Base-by-base conservation (phyloP, 2,888 invertebrate species). In the Flexamia atlantica region DNA sequence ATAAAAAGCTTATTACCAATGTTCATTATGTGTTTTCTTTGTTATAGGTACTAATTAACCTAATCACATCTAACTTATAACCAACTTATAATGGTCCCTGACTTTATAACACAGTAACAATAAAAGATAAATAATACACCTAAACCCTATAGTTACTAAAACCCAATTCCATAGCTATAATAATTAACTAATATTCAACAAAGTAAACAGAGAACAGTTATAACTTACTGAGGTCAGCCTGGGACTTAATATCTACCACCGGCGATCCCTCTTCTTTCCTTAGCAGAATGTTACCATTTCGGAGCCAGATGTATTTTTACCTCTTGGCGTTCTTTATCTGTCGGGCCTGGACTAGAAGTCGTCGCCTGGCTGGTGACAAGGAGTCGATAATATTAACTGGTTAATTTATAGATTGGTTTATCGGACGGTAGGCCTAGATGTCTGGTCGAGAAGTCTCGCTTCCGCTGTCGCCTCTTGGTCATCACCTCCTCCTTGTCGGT, bases 271-370 rank as follows among this genome's bases (percentile, higher is more conserved):
- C 83, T 46, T 74, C 53, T 23, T 79, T 83, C 30, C 83, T 68
- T 20, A 83, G 12, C 17, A 74, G 50, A 23, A 83, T 83, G 28
- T 76, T 72, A 9, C 83, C 76, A 17, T 50, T 50, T 20, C 76
- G 68, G 4, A 50, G 9, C 83, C 83, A 83, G 3, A 83, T 5
- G 50, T 72, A 83, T 76, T 83, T 83, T 32, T 74, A 83, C 5
- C 50, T 28, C 50, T 74, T 72, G 30, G 1, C 30, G 1, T 72
- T 46, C 42, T 28, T 32, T 7, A 72, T n/a, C 42, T 83, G 40
- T 30, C 83, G n/a, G 20, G 76, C 76, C n/a, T 74, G 70, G 42
- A 23, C 68, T 12, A 74, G n/a, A 3, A 83, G 32, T 23, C 32
- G 20, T 46, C 70, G 79, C 32, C 20, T 1, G 4, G 30, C 32